phyloP scores from a whole-genome alignment of 2,797 vertebrate species.

The Remorina albescens region DNA sequence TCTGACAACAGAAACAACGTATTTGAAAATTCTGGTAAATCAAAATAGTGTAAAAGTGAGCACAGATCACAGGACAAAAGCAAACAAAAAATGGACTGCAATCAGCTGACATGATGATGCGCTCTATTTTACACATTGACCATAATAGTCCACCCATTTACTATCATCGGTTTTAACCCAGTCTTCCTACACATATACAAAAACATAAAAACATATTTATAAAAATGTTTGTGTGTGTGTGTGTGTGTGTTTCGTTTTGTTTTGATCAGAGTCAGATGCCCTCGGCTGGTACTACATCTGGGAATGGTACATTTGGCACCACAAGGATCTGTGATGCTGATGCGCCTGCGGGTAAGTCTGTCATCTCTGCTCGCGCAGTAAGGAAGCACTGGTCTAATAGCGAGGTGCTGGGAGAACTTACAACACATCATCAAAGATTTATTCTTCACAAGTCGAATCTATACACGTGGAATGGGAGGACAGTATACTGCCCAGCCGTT shows the following conservation, averaged over 20 bases:
- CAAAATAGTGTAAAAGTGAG: not conserved
- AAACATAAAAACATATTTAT: no score
- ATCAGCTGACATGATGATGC: not conserved
- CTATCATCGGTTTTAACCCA: not conserved
- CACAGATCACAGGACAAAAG: not conserved
- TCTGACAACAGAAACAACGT: not conserved
- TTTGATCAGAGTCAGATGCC: slow-evolving; percentile 83
- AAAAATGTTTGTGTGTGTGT: slow-evolving; percentile 51
- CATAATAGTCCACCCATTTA: not conserved
- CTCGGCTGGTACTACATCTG: slow-evolving; percentile 66
- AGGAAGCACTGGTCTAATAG: slow-evolving; percentile 41
- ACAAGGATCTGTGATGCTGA: slow-evolving; percentile 92
- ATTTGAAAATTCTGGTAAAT: not conserved
- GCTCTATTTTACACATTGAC: not conserved
- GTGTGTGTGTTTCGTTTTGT: slow-evolving; percentile 42
- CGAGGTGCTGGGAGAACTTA: slow-evolving; percentile 49
- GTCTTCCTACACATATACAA: no score
- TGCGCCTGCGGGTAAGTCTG: slow-evolving; percentile 92
- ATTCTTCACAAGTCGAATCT: slow-evolving; percentile 37
- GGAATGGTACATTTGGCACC: slow-evolving; percentile 82
- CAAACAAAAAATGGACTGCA: not conserved
- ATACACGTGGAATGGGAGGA: slow-evolving; percentile 35
- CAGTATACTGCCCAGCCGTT: slow-evolving; percentile 17
- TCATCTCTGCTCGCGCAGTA: slow-evolving; percentile 40
- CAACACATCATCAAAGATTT: slow-evolving; percentile 58